A percentile compares a stretch with the other conserved stretches of the same genome.
Conservation (phyloP, 1,140 invertebrate genomes). For the Aphaenogaster ashmeadi region DNA sequence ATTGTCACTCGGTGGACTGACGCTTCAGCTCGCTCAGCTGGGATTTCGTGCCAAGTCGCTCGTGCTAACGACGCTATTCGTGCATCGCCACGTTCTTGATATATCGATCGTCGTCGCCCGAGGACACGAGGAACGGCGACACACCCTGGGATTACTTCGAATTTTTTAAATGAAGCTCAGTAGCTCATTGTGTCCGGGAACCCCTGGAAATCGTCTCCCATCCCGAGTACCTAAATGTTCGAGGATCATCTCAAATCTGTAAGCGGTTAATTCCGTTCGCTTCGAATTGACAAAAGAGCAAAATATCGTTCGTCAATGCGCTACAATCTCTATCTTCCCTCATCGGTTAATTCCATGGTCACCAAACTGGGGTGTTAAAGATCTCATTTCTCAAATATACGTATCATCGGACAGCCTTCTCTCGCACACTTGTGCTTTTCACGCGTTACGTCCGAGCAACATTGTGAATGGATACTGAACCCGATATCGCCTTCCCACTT, state of each 20-base stretch:
- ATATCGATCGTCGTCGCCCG: slow-evolving; percentile 71
- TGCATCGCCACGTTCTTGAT: slow-evolving; percentile 73
- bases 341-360: too few species aligned
- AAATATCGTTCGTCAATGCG: not conserved
- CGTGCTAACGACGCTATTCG: slow-evolving; percentile 77
- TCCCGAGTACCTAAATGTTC: not conserved
- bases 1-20: slow-evolving; percentile 76
- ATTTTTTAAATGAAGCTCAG: slow-evolving; percentile 33
- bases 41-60: slow-evolving; percentile 73
- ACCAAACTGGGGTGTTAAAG: not conserved
- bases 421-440: not conserved
- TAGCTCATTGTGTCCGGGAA: not conserved
- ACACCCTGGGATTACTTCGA: slow-evolving; percentile 53
- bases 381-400: not conserved
- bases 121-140: slow-evolving; percentile 29
- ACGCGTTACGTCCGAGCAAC: not conserved
- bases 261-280: not conserved
- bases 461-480: slow-evolving; percentile 4
- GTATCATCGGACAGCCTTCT: not conserved
- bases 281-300: not conserved
- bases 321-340: not conserved
- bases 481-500: slow-evolving; percentile 25
- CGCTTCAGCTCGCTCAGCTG: slow-evolving; percentile 70
- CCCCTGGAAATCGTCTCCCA: not conserved
- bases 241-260: not conserved